phyloP scores from a whole-genome alignment of 2,888 invertebrate genomes.

The Lepidonotus clava region DNA sequence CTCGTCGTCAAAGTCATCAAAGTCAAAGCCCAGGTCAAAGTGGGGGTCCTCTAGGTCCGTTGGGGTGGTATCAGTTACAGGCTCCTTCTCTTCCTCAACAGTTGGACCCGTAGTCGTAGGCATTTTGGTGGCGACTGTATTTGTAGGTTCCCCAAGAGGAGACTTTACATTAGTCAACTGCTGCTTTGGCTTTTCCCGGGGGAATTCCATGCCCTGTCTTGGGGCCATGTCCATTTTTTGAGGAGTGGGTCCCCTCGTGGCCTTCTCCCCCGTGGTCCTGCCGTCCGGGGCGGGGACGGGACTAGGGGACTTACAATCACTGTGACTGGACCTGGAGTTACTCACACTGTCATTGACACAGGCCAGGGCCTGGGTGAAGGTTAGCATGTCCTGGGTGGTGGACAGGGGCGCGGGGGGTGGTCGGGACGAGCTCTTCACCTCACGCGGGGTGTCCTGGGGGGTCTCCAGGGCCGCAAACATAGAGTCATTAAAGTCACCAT shows the following conservation, averaged over 20 bases:
- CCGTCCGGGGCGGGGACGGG: no score
- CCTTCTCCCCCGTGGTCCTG: not conserved
- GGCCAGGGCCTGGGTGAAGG: conserved; percentile 60
- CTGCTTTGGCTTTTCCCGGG: no score
- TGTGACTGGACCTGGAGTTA: not conserved
- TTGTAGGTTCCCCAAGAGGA: no score
- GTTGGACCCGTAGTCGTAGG: no score
- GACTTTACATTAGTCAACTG: no score
- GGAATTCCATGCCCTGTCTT: no score
- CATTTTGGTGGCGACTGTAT: no score
- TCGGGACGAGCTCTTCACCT: not conserved
- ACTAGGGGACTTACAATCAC: not conserved
- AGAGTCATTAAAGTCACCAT: conserved; percentile 54
- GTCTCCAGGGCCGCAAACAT: conserved; percentile 45
- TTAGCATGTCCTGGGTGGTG: conserved; percentile 6
- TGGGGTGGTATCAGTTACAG: not conserved
- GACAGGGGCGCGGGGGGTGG: not conserved
- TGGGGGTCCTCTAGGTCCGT: conserved; percentile 36
- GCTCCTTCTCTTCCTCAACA: conserved; percentile 9
- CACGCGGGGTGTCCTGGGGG: not conserved
- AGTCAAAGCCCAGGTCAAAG: conserved; percentile 71
- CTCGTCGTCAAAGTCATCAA: conserved; percentile 70
- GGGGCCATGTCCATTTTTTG: no score
- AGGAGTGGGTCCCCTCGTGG: not conserved
- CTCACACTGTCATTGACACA: conserved; percentile 53